Percentiles rank a stretch among this genome's conserved stretches.
phyloP scores from a whole-genome alignment of 2,888 invertebrate genomes.

The Amblyteles armatorius region DNA sequence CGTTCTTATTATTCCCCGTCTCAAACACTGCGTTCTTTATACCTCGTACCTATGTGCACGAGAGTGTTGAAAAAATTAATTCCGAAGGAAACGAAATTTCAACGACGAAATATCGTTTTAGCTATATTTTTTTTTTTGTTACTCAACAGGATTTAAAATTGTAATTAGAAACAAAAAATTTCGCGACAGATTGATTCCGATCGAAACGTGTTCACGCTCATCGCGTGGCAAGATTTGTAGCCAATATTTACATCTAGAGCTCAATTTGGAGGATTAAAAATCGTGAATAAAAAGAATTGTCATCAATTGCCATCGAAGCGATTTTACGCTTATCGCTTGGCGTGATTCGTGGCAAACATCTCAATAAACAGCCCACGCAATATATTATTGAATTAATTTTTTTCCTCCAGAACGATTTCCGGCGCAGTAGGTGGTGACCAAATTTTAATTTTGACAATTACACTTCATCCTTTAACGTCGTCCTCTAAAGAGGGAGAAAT shows the following conservation, averaged over 20 bases:
- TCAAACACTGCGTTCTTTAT: slow-evolving; percentile 10
- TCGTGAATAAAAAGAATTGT: too few relatives aligned
- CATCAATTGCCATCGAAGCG: not conserved
- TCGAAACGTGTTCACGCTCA: too few relatives aligned
- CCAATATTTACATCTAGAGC: too few relatives aligned
- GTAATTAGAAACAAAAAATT: too few relatives aligned
- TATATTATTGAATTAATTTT: not conserved
- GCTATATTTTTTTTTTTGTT: not conserved
- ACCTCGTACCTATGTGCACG: not conserved
- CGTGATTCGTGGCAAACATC: not conserved
- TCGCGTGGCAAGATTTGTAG: too few relatives aligned
- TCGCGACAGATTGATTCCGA: too few relatives aligned
- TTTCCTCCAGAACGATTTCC: not conserved
- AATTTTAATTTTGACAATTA: not conserved
- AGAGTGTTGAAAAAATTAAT: not conserved
- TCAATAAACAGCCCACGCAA: not conserved
- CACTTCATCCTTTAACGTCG: not conserved
- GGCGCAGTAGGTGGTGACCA: not conserved
- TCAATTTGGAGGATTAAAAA: too few relatives aligned
- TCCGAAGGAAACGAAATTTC: not conserved
- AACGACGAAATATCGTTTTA: not conserved
- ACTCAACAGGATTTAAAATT: too few relatives aligned
- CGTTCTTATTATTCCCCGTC: slow-evolving; percentile 41
- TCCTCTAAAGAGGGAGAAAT: not conserved
- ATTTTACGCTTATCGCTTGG: not conserved